Base-by-base conservation (phyloP, 2,888 invertebrate genomes). In the Nemoura dubitans region DNA sequence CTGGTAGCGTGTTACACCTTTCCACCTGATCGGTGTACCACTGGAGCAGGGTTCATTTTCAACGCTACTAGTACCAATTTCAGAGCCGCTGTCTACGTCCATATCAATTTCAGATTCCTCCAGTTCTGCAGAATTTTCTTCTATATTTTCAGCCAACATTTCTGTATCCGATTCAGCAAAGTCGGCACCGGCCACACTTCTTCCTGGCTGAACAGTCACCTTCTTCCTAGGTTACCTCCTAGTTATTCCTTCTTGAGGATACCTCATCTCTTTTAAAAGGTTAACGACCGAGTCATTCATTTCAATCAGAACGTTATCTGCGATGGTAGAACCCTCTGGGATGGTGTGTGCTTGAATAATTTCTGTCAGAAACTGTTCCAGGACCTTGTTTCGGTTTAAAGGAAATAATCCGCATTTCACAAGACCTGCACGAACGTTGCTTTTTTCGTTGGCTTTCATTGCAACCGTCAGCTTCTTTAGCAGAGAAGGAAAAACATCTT, bases 401-500 rank as follows among this genome's bases (percentile, higher is more conserved):
- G 21, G 83, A 30, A 30, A 82, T 29, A 82, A 29, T 0, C 82
- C 82, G 30, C 82, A 30, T 16, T 28, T 82, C 21, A 28, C 36
- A 30, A 82, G 29, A 16, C 82, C 82, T 1, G 28, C 30, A n/a
- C n/a, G 14, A 21, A 82, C 30, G 25, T 82, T 82, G 21, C n/a
- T 28, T 14, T n/a, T 82, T 25, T 28, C 21, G 16, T 30, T 82
- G 7, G 36, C 25, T 25, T 83, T n/a, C n/a, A 83, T 83, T 21
- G 42, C 28, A n/a, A 10, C 14, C 10, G n/a, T 25, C 6, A 83
- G 26, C 25, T 43, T 83, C 0, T 14, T 28, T 21, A 83, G 59
- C 25, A 83, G 59, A 2, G n/a, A 25, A 26, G 83, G 83, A 26
- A 83, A 83, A 26, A 81, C 36, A 30, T 85, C 85, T 80, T 87